These are phyloP conservation scores for Spilogale gracilis DNA, from an alignment of 2,113 vertebrate genomes.

Conservation along the genomic window DNA sequence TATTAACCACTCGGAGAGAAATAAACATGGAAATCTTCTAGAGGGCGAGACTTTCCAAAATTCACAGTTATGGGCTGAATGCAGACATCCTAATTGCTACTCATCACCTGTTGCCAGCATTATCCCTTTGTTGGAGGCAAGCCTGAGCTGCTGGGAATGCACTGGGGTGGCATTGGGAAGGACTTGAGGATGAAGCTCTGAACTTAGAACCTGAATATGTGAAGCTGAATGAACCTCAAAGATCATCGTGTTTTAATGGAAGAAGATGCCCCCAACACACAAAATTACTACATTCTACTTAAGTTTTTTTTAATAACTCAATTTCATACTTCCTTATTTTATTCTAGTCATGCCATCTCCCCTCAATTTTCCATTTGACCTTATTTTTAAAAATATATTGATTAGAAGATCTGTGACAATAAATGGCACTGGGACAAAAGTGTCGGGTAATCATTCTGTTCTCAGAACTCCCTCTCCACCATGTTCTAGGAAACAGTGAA, in stretches of 20 bases:
- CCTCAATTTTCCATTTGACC: neutral
- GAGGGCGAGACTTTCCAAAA: neutral
- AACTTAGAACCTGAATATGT: neutral
- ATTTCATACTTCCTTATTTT: neutral
- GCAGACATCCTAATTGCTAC: neutral
- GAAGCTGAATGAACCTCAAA: neutral
- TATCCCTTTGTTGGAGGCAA: neutral
- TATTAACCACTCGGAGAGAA: too few relatives aligned
- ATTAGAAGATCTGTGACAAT: neutral
- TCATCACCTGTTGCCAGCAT: rapidly evolving
- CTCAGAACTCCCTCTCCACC: neutral
- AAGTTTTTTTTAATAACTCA: neutral
- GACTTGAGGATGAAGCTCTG: neutral
- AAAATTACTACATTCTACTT: neutral
- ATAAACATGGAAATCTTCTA: neutral
- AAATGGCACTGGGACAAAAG: neutral
- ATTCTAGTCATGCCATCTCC: neutral
- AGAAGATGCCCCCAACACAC: neutral
- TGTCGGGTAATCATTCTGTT: neutral
- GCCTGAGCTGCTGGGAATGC: neutral
- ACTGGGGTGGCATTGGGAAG: rapidly evolving
- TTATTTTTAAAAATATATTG: neutral
- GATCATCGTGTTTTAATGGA: neutral
- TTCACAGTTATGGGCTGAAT: neutral
- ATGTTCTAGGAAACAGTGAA: neutral